Base-by-base conservation (phyloP, 1,140 invertebrate species). In the Acromyrmex heyeri region DNA sequence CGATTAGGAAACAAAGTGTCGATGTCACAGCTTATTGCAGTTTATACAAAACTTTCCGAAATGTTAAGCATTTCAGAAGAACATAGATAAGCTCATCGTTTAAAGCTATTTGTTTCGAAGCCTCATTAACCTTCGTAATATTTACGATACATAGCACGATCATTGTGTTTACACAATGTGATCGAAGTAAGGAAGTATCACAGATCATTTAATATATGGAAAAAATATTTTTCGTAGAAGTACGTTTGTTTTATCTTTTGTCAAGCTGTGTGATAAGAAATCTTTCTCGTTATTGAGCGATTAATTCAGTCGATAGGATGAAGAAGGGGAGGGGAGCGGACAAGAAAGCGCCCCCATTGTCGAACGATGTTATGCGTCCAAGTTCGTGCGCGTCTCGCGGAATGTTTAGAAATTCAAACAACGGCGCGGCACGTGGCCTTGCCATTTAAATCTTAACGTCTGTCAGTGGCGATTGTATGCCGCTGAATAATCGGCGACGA, bases 371-470 rank as follows among this genome's bases (percentile, higher is more conserved):
- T 57, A 16, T 6, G 50, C 75, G 73, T 59, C 14, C 44, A 57
- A 73, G 70, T 30, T 64, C 75, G 75, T n/a, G 48, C 76, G 76
- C 16, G 65, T 77, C 34, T 57, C 48, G 53, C 53, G 53, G 53
- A 61, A 78, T 53, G 87, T 88, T 89, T 88, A 57, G 83, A 86
- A 89, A 89, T 89, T 86, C 53, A 89, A 82, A 89, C 50, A 24
- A 10, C 76, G 79, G 34, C 50, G 67, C 73, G 83, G 86, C 87
- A 87, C 78, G 85, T 90, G 88, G 85, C 78, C 85, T 83, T 89
- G 88, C 87, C 88, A 89, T 90, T 89, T 87, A 90, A 89, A 83
- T 90, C 88, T 73, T 75, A 87, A 83, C 73, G 73, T 86, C 85
- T 87, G 88, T 73, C 72, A 72, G 30, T 75, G 44, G 27, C 62